Evolutionary conservation across 2,113 vertebrate genomes (phyloP), one percentile per base, ranked within the genome.

Genomic region (Cochlearius cochlearius): DNA sequence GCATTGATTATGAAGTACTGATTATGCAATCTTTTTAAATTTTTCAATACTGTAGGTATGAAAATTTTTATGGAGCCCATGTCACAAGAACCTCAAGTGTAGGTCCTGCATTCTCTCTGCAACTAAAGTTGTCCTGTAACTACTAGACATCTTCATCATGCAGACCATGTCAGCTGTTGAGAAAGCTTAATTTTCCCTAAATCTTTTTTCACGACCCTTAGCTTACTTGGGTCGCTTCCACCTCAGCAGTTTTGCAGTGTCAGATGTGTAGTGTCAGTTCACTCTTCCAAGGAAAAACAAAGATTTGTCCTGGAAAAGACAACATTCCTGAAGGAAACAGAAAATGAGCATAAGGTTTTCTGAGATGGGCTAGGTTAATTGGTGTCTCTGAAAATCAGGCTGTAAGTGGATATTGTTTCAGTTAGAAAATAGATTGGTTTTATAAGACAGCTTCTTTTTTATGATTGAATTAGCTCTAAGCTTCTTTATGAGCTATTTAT

Each of bases 401-500:
- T 56, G 36, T 85, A 79, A 92, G 49, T 90, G 49, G 58, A 68
- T 63, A 90, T 80, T 91, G n/a, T 94, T 94, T 82, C 58, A 76
- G 71, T 52, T 72, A 68, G 75, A 83, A 94, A 94, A 92, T 52
- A 95, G 76, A 66, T 78, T 90, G 11, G 16, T n/a, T 93, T 95
- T 93, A 52, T 72, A 78, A 88, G 39, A 53, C 36, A 69, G 56
- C 60, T 88, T 16, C 29, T 90, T 90, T 95, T 88, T 63, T 71
- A 75, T 64, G n/a, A 81, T 64, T 85, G 73, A 88, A 92, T 91
- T 94, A 95, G 93, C 16, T 39, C 25, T 71, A 91, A 94, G 69
- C 60, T 89, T 84, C 73, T 84, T 77, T 77, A 53, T 88, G 58
- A 88, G 49, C 69, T 93, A 79, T 93, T 96, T 89, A 87, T 90